phyloP scores from a whole-genome alignment of 2,113 vertebrate genomes.

The Struthio camelus region DNA sequence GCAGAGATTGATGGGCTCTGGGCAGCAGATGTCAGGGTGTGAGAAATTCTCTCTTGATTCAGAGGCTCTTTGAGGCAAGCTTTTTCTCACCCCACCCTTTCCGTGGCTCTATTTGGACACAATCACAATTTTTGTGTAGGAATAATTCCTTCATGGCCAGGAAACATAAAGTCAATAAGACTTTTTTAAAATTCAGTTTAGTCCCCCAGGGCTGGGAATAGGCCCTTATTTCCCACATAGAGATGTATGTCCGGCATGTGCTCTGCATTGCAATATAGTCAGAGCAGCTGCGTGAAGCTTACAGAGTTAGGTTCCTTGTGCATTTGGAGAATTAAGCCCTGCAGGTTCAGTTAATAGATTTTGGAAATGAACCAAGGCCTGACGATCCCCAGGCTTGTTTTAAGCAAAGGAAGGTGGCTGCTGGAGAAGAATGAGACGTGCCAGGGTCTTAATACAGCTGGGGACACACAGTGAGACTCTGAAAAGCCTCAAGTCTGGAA shows the following conservation, averaged over 20 bases:
- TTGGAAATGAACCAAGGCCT: constrained; percentile 44
- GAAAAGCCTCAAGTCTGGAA: constrained; percentile 27
- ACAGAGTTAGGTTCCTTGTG: background rate
- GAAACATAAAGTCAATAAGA: background rate
- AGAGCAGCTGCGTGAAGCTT: background rate
- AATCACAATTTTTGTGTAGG: background rate
- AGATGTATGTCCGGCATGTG: background rate
- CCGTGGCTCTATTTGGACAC: background rate
- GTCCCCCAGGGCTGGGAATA: background rate
- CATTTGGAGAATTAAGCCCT: background rate
- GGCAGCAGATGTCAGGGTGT: constrained; percentile 16
- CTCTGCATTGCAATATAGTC: background rate
- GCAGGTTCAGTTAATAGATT: constrained; percentile 1
- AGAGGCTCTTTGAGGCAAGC: background rate
- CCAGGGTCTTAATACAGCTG: constrained; percentile 39
- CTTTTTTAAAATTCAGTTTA: background rate
- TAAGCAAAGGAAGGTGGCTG: constrained; percentile 11
- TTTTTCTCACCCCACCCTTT: constrained; percentile 22
- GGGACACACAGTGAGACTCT: constrained; percentile 25
- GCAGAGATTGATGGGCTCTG: background rate
- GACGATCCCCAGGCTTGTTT: background rate
- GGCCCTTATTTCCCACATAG: background rate
- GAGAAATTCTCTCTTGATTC: constrained; percentile 1
- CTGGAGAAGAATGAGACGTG: background rate
- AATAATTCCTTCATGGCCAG: constrained; percentile 20